A percentile compares a stretch with the other conserved stretches of the same genome.
phyloP scores from a whole-genome alignment of 2,797 vertebrate genomes.

The Pangasius krempfi region DNA sequence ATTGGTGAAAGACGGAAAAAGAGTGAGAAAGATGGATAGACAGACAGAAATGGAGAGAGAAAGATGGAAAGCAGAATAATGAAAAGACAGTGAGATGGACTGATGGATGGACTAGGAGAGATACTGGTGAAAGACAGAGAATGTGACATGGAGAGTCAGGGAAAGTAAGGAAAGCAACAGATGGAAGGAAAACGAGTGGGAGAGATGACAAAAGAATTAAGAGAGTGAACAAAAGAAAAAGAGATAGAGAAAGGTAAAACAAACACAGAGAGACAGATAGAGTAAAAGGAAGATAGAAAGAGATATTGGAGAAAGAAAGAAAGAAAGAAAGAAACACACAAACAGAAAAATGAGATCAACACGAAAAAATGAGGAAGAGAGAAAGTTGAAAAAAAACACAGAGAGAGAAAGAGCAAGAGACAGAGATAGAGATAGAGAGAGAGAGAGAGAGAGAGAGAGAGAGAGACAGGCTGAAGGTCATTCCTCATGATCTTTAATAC shows the following conservation, averaged over 20 bases:
- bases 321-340: background rate
- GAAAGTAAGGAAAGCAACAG: background rate
- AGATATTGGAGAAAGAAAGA: background rate
- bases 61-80: background rate
- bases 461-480: conserved; percentile 12
- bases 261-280: background rate
- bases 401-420: background rate
- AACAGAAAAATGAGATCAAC: background rate
- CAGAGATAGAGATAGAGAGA: background rate
- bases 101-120: background rate
- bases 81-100: background rate
- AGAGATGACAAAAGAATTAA: background rate
- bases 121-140: background rate
- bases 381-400: background rate
- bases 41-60: background rate
- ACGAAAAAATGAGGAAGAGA: background rate
- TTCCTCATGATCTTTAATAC: conserved; percentile 39
- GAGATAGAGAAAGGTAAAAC: background rate
- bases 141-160: background rate
- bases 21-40: background rate
- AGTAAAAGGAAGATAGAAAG: background rate
- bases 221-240: background rate
- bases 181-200: background rate
- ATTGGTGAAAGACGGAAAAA: background rate
- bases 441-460: background rate